Evolutionary conservation across 2,113 vertebrate species (phyloP).

Genomic region (Orthonyx spaldingii): DNA sequence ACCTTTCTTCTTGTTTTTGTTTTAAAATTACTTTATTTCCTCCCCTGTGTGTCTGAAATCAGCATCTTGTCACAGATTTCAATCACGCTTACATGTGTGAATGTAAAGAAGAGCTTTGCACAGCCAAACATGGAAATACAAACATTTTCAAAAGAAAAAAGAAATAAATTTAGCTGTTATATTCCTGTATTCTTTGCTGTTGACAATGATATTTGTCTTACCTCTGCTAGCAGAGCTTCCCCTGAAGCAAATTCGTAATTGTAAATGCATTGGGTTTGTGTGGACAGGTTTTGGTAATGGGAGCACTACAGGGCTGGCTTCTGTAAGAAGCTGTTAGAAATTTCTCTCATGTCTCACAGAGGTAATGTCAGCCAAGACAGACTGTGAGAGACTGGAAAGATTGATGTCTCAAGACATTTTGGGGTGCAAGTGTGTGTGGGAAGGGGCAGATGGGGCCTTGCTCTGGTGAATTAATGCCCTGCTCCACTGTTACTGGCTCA

Average conservation of each 20-base stretch:
- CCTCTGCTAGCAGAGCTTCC: not conserved
- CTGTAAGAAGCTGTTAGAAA: not conserved
- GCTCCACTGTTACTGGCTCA: not conserved
- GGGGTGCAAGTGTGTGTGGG: no score
- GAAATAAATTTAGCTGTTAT: not conserved
- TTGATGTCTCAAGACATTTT: not conserved
- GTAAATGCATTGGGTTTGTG: not conserved
- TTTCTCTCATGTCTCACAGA: not conserved
- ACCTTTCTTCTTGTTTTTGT: not conserved
- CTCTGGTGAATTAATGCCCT: not conserved
- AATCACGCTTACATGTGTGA: not conserved
- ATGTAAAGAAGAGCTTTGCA: not conserved
- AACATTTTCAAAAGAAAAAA: not conserved
- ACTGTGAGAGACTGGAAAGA: not conserved
- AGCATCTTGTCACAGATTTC: constrained; percentile 1
- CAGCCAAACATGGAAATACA: not conserved
- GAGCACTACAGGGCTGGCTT: not conserved
- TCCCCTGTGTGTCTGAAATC: not conserved
- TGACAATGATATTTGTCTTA: not conserved
- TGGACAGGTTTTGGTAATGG: not conserved
- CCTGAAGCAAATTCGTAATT: not conserved
- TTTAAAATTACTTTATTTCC: not conserved
- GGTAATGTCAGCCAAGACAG: not conserved
- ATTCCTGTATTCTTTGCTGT: not conserved
- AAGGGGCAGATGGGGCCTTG: not conserved